These are phyloP conservation scores for Drosophila bocki DNA, from an alignment of 1,140 invertebrate genomes.

Conservation along the genomic window DNA sequence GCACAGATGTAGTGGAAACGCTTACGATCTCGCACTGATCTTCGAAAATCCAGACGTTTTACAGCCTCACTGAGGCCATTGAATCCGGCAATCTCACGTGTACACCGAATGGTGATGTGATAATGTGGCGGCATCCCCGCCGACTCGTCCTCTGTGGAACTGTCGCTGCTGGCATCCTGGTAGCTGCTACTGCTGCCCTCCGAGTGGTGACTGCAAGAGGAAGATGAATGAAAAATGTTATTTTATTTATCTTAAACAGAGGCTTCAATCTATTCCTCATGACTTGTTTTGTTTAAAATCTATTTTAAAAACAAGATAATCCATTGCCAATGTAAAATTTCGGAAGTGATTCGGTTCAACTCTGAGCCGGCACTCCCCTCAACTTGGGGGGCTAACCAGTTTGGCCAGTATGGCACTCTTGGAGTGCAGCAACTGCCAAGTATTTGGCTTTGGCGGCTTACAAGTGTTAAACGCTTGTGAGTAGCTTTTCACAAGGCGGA, in stretches of 20 bases:
- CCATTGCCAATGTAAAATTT: constrained; percentile 59
- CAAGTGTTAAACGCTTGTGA: constrained; percentile 61
- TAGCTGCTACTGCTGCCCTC: constrained; percentile 73
- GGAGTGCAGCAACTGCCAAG: constrained; percentile 13
- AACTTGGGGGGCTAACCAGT: constrained; percentile 31
- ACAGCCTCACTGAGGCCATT: constrained; percentile 98
- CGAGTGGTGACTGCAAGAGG: constrained; percentile 61
- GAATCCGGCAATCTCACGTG: constrained; percentile 97
- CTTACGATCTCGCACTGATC: constrained; percentile 96
- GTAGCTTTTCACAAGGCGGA: constrained; percentile 65
- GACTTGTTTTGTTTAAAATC: neutral
- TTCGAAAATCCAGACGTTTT: constrained; percentile 96
- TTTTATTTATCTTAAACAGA: neutral
- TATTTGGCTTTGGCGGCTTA: constrained; percentile 37
- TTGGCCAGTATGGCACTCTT: constrained; percentile 32
- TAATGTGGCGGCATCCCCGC: constrained; percentile 92
- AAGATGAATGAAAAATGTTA: neutral
- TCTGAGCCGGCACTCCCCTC: constrained; percentile 6
- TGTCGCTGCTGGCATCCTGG: constrained; percentile 42
- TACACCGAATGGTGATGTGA: constrained; percentile 96
- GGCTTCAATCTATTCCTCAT: neutral
- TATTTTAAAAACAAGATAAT: constrained; percentile 6
- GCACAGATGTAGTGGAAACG: constrained; percentile 99
- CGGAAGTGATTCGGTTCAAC: constrained; percentile 38
- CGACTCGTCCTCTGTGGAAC: constrained; percentile 36